Evolutionary conservation across 2,113 vertebrate genomes (phyloP).

Genomic region (Psephotus haematonotus): DNA sequence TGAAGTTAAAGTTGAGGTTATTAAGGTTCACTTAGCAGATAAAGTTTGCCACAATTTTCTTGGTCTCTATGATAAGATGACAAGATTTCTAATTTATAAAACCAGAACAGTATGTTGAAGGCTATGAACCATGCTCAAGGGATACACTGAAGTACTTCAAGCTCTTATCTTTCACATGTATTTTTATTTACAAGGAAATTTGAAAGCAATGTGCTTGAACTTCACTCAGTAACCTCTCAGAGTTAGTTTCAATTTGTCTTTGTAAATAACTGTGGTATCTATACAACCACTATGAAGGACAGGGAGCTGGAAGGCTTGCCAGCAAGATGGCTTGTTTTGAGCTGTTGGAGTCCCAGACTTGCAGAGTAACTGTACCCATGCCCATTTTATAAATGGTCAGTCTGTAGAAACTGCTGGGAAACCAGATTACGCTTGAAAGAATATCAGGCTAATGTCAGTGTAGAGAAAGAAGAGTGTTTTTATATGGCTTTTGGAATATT

Average conservation of each 20-base stretch:
- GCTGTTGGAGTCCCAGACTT: not conserved
- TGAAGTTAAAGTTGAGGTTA: conserved; percentile 78
- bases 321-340: accelerated
- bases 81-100: conserved; percentile 77
- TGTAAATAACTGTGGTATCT: not conserved
- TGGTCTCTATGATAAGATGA: conserved; percentile 73
- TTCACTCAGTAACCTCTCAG: not conserved
- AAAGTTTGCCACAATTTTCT: conserved; percentile 77
- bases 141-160: conserved; percentile 16
- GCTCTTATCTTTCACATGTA: conserved; percentile 9
- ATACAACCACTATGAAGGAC: accelerated
- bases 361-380: accelerated
- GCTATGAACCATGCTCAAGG: conserved; percentile 68
- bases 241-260: not conserved
- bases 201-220: conserved; percentile 13
- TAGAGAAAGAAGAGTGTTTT: accelerated
- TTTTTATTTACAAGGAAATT: conserved; percentile 59
- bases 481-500: accelerated
- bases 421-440: not conserved
- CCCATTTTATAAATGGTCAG: accelerated
- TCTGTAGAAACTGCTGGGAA: not conserved
- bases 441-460: accelerated
- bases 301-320: not conserved
- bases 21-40: conserved; percentile 77
- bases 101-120: conserved; percentile 59